Evolutionary conservation across 1,140 invertebrate genomes (phyloP), one percentile per base, ranked within the genome.

Genomic region (Fopius arisanus): DNA sequence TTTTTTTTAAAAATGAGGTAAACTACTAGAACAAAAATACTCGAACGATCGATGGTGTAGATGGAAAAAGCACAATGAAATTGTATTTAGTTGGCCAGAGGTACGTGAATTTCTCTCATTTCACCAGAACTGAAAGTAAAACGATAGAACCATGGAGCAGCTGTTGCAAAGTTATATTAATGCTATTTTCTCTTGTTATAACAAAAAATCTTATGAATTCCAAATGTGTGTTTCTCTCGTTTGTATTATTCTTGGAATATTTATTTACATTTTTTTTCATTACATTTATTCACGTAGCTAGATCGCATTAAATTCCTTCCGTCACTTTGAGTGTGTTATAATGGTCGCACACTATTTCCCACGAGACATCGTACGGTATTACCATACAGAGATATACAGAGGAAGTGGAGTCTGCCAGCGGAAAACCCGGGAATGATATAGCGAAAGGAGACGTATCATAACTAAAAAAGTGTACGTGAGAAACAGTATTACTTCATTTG

Each of bases 281-380:
- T 67, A 40, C 43, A 68, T 68, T 71, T 63, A 71, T 71, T 62
- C 54, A 26, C n/a, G 19, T 37, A 16, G 29, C 1, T 14, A 37
- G 16, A 63, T 37, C 9, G 37, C 54, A 63, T 65, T 72, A 41
- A 65, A 72, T 72, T 48, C 37, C n/a, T 26, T 4, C 14, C 59
- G 21, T 26, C 40, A 40, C 62, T 72, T 51, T 29, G 59, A 62
- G 21, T 14, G 23, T 65, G 19, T 26, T 63, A 41, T 72, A 72
- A 72, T 72, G 70, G 70, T 43, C 10, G 31, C 29, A 23, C 43
- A 43, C 70, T 23, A 72, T 72, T 72, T 72, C 70, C 70, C 70
- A 26, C 9, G 70, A 63, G 70, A 28, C 54, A 51, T 14, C 43
- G 23, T 28, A 72, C 37, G 19, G 37, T 33, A 72, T 72, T 72